phyloP scores from a whole-genome alignment of 2,888 invertebrate genomes.

The Allygus modestus region DNA sequence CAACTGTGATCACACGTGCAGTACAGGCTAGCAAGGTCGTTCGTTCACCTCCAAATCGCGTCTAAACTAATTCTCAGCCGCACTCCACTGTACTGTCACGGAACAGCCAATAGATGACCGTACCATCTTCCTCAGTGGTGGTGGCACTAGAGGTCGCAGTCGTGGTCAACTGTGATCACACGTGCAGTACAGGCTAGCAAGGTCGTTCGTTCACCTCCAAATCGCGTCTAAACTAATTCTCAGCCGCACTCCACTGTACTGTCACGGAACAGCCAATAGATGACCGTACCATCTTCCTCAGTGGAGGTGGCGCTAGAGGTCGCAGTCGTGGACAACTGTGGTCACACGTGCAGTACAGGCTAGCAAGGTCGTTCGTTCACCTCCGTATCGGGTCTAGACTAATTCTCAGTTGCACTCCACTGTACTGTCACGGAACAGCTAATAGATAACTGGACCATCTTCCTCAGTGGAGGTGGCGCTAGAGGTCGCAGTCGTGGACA shows the following conservation, averaged over 20 bases:
- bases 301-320: too few relatives aligned
- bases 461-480: too few relatives aligned
- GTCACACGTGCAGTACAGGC: not conserved
- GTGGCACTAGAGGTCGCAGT: not conserved
- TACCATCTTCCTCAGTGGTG: not conserved
- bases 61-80: not conserved
- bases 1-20: not conserved
- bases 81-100: too few relatives aligned
- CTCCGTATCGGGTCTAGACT: conserved; percentile 16
- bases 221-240: not conserved
- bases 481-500: not conserved
- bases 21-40: conserved; percentile 3
- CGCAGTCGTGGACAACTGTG: not conserved
- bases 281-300: too few relatives aligned
- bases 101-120: too few relatives aligned
- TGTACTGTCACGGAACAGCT: too few relatives aligned
- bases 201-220: conserved; percentile 5
- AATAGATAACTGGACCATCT: too few relatives aligned
- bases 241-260: not conserved
- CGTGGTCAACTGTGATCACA: not conserved
- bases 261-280: too few relatives aligned
- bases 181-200: conserved; percentile 2
- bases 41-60: conserved; percentile 2
- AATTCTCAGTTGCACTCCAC: not conserved
- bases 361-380: conserved; percentile 9